These are phyloP conservation scores for Semaprochilodus insignis DNA, from an alignment of 2,797 vertebrate species.

Conservation along the genomic window DNA sequence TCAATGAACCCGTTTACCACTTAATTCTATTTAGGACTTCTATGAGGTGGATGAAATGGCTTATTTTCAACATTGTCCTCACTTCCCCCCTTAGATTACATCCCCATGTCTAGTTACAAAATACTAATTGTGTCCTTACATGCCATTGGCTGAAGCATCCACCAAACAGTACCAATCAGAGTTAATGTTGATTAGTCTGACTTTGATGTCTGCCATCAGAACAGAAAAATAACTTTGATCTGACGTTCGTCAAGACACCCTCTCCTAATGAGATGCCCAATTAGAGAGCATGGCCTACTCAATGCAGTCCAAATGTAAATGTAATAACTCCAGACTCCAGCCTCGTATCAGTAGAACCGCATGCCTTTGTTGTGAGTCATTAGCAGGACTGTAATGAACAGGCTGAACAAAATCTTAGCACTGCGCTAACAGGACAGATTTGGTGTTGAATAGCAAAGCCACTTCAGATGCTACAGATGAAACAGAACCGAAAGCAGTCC, in stretches of 20 bases:
- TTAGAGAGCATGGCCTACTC: neutral
- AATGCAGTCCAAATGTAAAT: neutral
- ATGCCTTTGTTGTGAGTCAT: constrained; percentile 2
- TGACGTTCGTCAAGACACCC: neutral
- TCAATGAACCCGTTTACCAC: no score
- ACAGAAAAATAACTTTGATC: constrained; percentile 7
- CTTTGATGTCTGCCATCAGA: constrained; percentile 8
- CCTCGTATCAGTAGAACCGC: neutral
- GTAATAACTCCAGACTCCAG: neutral
- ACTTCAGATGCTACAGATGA: neutral
- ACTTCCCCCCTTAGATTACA: neutral
- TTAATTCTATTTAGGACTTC: no score
- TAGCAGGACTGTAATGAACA: neutral
- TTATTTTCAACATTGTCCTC: neutral
- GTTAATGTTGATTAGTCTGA: neutral
- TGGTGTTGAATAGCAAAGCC: neutral
- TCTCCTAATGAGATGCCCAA: neutral
- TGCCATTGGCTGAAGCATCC: neutral
- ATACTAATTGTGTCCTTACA: neutral
- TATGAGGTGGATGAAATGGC: neutral
- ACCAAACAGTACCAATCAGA: constrained; percentile 8
- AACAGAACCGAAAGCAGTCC: neutral
- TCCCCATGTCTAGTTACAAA: no score
- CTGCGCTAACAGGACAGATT: neutral
- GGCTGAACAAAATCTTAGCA: neutral